These are phyloP conservation scores for Ferrisia virgata DNA, from an alignment of 2,888 invertebrate species.

Conservation along the genomic window DNA sequence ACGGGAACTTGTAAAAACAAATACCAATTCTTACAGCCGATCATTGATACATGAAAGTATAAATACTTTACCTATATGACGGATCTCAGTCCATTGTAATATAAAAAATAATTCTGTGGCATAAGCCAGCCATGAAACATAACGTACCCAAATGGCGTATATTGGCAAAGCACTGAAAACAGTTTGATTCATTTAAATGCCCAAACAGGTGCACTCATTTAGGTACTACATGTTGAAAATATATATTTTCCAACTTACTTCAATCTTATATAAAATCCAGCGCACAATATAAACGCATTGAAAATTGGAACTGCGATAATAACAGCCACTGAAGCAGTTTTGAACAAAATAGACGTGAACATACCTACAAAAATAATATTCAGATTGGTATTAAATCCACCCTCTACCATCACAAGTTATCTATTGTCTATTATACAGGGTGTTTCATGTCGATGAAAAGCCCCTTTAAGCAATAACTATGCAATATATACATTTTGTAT, in stretches of 20 bases:
- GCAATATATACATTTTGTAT: too few species aligned
- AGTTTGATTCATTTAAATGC: neutral
- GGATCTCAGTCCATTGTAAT: neutral
- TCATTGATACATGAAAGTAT: neutral
- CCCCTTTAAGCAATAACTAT: too few species aligned
- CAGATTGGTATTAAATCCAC: neutral
- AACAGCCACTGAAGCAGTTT: neutral
- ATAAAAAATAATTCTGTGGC: neutral
- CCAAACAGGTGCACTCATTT: too few species aligned
- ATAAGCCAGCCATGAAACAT: neutral
- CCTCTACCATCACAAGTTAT: too few species aligned
- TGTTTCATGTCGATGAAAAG: too few species aligned
- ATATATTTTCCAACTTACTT: neutral
- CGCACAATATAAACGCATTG: neutral
- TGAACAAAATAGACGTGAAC: neutral
- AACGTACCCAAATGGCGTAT: neutral
- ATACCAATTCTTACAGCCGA: neutral
- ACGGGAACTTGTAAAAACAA: too few species aligned
- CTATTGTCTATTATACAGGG: too few species aligned
- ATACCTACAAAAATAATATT: neutral
- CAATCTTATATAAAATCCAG: neutral
- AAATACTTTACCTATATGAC: neutral
- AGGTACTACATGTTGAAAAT: too few species aligned
- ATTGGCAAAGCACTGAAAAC: neutral
- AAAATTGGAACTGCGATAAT: neutral